Evolutionary conservation across 2,888 invertebrate species (phyloP).

Genomic region (Ichneumoninae sp.): DNA sequence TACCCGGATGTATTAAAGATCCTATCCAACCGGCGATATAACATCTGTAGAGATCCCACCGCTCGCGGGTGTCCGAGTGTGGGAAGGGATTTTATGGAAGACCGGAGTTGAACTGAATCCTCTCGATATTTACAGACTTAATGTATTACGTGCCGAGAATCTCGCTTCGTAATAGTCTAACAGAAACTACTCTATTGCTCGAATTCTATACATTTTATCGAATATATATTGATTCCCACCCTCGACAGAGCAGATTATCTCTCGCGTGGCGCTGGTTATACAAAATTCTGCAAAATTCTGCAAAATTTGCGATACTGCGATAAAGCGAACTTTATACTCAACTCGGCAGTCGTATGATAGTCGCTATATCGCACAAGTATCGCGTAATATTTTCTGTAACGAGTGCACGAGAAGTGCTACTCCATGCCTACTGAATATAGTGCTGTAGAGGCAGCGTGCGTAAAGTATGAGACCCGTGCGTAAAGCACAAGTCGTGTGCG

Average conservation of each 20-base stretch:
- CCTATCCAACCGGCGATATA: not conserved
- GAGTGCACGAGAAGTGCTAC: no score
- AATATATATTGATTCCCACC: not conserved
- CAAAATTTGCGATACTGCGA: not conserved
- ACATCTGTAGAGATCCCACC: not conserved
- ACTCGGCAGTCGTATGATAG: no score
- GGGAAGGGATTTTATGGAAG: constrained; percentile 8
- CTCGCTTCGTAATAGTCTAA: not conserved
- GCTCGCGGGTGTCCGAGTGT: not conserved
- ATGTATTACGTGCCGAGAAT: constrained; percentile 45
- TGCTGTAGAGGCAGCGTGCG: no score
- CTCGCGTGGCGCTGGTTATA: not conserved
- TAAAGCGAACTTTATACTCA: no score
- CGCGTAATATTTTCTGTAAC: no score
- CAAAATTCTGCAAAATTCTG: not conserved
- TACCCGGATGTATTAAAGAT: not conserved
- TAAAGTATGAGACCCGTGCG: no score
- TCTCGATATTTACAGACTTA: constrained; percentile 20
- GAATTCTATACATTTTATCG: not conserved
- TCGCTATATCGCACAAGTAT: no score
- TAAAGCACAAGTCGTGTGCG: no score
- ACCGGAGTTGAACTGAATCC: constrained; percentile 8
- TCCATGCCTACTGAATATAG: no score
- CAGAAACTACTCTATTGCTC: not conserved
- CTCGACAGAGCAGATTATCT: not conserved